Conservation (phyloP, 1,140 invertebrate species). For the Euura lappo region DNA sequence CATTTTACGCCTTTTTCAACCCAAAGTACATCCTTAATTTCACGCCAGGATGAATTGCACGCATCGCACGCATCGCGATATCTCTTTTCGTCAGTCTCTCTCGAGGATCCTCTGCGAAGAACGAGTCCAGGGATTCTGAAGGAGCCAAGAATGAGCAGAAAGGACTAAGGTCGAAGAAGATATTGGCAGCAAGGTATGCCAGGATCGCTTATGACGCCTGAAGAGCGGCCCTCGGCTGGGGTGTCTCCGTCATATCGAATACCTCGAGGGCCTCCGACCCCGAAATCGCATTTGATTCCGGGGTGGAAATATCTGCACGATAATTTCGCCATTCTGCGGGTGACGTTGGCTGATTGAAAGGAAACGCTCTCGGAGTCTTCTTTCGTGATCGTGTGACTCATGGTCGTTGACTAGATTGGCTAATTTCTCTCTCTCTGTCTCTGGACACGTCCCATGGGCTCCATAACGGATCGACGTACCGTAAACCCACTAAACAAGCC, state of each 20-base stretch:
- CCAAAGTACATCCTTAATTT: no score
- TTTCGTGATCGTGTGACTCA: no score
- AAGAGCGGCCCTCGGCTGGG: not conserved
- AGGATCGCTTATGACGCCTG: slow-evolving; percentile 2
- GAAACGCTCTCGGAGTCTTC: no score
- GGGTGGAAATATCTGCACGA: no score
- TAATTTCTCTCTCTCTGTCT: not conserved
- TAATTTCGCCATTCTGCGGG: no score
- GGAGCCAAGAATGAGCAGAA: not conserved
- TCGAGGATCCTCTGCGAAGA: not conserved
- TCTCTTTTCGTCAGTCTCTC: not conserved
- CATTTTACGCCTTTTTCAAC: no score
- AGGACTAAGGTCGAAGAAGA: not conserved
- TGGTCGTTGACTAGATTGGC: not conserved
- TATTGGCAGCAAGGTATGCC: slow-evolving; percentile 4
- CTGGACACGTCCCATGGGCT: not conserved
- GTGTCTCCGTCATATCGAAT: not conserved
- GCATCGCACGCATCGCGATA: no score
- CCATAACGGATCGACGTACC: slow-evolving; percentile 1
- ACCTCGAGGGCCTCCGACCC: not conserved
- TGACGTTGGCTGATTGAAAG: no score
- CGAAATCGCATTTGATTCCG: not conserved
- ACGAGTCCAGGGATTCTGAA: not conserved
- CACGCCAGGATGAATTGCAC: no score
- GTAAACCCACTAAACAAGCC: slow-evolving; percentile 2